Evolutionary conservation across 1,140 invertebrate species (phyloP), one percentile per base, ranked within the genome.

Genomic region (Diorhabda sublineata): DNA sequence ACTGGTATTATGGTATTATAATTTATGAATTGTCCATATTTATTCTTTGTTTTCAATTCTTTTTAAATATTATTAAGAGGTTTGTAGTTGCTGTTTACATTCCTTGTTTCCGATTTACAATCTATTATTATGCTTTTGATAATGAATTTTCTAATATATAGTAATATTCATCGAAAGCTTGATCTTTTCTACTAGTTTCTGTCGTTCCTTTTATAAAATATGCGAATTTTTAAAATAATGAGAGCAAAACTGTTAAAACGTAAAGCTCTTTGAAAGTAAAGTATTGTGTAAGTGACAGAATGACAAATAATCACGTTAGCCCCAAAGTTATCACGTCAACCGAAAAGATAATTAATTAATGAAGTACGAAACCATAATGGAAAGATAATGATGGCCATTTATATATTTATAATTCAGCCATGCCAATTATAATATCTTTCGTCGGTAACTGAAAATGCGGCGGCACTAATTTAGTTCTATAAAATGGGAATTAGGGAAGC

Each of bases 231-330:
- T 26, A 26, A 26, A 26, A 26, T 26, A 26, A 26, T 26, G 26
- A 1, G 26, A 26, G 26, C 26, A 26, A 26, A 26, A 26, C 58
- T 9, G 58, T 42, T 42, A 60, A 60, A 56, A 60, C 9, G 26
- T 42, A 42, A 60, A 60, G 26, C 61, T 62, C 42, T 43, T 62
- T 71, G 68, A 74, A 72, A 67, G 64, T 71, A 69, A 74, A 70
- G 73, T 71, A 74, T 74, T 74, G 73, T 71, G 71, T 58, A 67
- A 73, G 73, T 74, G 73, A 75, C 73, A 75, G 69, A 52, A 75
- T 75, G 73, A 75, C 71, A 75, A 75, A 75, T 75, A 71, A 71
- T 71, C 71, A 69, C 71, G 67, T 75, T 74, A 69, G 61, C 42
- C 47, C 61, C 45, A 11, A 62, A 62, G 61, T 44, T 47, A 62